A percentile compares a stretch with the other conserved stretches of the same genome.
Evolutionary conservation across 2,797 vertebrate species (phyloP).

Genomic region (Xenopus petersii): DNA sequence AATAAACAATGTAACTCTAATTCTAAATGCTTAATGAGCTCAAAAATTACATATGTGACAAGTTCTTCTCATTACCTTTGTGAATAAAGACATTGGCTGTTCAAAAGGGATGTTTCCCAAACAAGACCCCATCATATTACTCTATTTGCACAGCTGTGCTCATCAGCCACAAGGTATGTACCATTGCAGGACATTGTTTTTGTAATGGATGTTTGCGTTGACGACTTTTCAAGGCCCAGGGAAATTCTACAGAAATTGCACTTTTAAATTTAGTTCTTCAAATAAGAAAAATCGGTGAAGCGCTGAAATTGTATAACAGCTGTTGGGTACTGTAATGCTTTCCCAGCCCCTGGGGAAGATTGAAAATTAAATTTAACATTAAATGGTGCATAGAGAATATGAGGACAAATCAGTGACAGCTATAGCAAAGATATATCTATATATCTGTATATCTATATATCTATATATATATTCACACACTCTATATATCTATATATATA

Average conservation of each 20-base stretch:
- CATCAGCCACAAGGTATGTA: slow-evolving; percentile 37
- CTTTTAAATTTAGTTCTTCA: slow-evolving; percentile 28
- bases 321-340: slow-evolving; percentile 39
- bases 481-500: not conserved
- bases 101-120: slow-evolving; percentile 9
- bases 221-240: slow-evolving; percentile 12
- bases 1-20: too few relatives aligned
- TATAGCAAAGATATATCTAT: too few relatives aligned
- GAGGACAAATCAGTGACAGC: slow-evolving; percentile 7
- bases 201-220: slow-evolving; percentile 36
- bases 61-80: not conserved
- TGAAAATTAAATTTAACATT: slow-evolving; percentile 44
- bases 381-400: slow-evolving; percentile 41
- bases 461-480: not conserved
- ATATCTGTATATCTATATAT: too few relatives aligned
- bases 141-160: slow-evolving; percentile 19
- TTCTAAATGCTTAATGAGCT: too few relatives aligned
- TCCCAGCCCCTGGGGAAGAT: slow-evolving; percentile 15
- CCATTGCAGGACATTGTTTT: slow-evolving; percentile 25
- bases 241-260: slow-evolving; percentile 31
- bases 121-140: slow-evolving; percentile 17
- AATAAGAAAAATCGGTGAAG: slow-evolving; percentile 41
- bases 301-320: slow-evolving; percentile 27
- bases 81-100: not conserved
- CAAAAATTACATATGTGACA: too few relatives aligned